Percentiles rank a stretch among this genome's conserved stretches.
These are phyloP conservation scores for Fragum fragum DNA, from an alignment of 2,888 invertebrate genomes.

Conservation along the genomic window DNA sequence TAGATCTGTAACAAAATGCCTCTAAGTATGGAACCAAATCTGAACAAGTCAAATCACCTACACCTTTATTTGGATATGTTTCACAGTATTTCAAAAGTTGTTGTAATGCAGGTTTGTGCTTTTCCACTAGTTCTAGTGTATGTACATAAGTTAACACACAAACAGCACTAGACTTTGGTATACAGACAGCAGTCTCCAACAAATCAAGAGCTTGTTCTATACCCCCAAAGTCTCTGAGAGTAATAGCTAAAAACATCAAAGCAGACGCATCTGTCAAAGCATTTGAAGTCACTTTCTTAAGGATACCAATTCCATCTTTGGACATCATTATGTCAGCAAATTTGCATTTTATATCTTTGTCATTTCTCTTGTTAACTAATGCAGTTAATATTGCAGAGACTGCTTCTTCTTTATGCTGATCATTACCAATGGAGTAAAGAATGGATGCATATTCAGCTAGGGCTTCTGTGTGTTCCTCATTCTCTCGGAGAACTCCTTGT, in stretches of 20 bases:
- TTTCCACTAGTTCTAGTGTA: conserved; percentile 63
- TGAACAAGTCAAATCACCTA: conserved; percentile 57
- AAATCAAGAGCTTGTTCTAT: conserved; percentile 61
- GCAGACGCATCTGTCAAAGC: conserved; percentile 62
- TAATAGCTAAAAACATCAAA: conserved; percentile 65
- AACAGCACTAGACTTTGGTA: conserved; percentile 47
- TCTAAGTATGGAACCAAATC: conserved; percentile 15
- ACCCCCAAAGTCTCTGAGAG: conserved; percentile 67
- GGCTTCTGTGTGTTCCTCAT: conserved; percentile 65
- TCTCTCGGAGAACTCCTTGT: conserved; percentile 69
- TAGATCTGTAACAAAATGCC: not conserved
- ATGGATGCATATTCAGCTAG: conserved; percentile 66
- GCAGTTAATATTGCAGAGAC: conserved; percentile 59
- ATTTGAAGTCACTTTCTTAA: conserved; percentile 55
- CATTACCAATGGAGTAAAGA: conserved; percentile 59
- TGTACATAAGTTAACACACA: conserved; percentile 67
- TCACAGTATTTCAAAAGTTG: conserved; percentile 46
- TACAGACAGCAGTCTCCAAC: conserved; percentile 51
- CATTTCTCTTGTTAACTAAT: conserved; percentile 57
- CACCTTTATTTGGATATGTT: conserved; percentile 35
- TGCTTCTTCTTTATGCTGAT: conserved; percentile 68
- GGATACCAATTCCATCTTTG: conserved; percentile 60
- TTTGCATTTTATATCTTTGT: conserved; percentile 60
- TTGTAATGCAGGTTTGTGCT: conserved; percentile 47
- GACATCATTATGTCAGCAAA: conserved; percentile 63